Base-by-base conservation (phyloP, 2,797 vertebrate species). In the Ataeniobius toweri region DNA sequence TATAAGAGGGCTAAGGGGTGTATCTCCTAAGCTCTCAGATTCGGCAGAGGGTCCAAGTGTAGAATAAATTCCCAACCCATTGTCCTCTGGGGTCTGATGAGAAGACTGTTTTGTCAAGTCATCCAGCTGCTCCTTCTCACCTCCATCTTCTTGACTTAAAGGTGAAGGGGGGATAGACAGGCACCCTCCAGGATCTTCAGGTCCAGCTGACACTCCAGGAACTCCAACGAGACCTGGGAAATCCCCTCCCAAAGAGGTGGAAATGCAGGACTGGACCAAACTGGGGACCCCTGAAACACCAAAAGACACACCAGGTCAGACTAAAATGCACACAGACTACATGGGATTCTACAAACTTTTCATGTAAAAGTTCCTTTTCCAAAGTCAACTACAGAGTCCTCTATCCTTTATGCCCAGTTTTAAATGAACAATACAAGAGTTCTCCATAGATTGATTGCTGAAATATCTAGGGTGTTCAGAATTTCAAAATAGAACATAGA, bases 1-100 rank as follows among this genome's bases (percentile, higher is more conserved):
- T 88, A 97, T 95, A 6, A 97, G 94, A 3, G 97, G 97, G 81
- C 97, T 97, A 53, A 97, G 94, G 1, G 97, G 96, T 6, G 96
- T 95, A n/a, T 97, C 96, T 0, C 95, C 96, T 74, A 96, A 76
- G 48, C 96, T 96, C 89, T 94, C 93, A 5, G 96, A 92, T 89
- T 96, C 96, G 48, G 93, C 88, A 71, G 95, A 95, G 68, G 94
- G 95, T 22, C 93, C 92, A 0, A 96, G 93, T 1, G 94, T 92
- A 53, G 90, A 95, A 83, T 96, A 96, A 71, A 90, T 89, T 59
- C 90, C 88, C 13, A 92, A 36, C 24, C 73, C 76, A 31, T 87
- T 88, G 67, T 87, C 89, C 70, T 90, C 84, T 20, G 85, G 70
- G 84, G 86, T 90, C 72, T 71, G 87, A 36, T 83, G 90, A 81